These are phyloP conservation scores for Trichogramma evanescens DNA, from an alignment of 2,888 invertebrate species.

Conservation along the genomic window DNA sequence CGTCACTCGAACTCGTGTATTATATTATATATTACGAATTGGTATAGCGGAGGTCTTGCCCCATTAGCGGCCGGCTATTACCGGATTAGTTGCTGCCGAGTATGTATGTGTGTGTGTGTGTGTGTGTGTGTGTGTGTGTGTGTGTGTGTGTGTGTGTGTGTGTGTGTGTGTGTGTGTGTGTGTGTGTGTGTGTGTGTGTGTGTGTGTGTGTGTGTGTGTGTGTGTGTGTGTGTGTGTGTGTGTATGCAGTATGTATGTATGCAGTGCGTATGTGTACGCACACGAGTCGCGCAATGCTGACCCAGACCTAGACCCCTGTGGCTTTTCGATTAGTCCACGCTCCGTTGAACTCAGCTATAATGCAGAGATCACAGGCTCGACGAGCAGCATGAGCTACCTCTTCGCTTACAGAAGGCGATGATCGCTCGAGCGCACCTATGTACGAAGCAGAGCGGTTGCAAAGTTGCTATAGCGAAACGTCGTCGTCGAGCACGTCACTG, in stretches of 20 bases:
- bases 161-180: neutral
- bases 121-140: neutral
- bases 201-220: neutral
- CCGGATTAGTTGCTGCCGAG: slow-evolving; percentile 34
- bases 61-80: slow-evolving; percentile 27
- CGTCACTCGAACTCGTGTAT: too few relatives aligned
- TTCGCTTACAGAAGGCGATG: neutral
- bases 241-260: neutral
- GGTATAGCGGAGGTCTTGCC: too few relatives aligned
- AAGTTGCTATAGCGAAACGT: too few relatives aligned
- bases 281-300: too few relatives aligned
- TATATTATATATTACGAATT: too few relatives aligned
- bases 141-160: neutral
- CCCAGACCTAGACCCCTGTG: slow-evolving; percentile 33
- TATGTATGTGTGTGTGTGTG: neutral
- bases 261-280: too few relatives aligned
- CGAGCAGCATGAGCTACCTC: neutral
- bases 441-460: too few relatives aligned
- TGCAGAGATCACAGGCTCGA: slow-evolving; percentile 20
- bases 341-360: slow-evolving; percentile 33
- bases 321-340: slow-evolving; percentile 41
- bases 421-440: too few relatives aligned
- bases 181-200: neutral
- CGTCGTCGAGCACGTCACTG: too few relatives aligned
- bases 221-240: neutral